Base-by-base conservation (phyloP, 2,797 vertebrate genomes). In the Leptoclinus maculatus region DNA sequence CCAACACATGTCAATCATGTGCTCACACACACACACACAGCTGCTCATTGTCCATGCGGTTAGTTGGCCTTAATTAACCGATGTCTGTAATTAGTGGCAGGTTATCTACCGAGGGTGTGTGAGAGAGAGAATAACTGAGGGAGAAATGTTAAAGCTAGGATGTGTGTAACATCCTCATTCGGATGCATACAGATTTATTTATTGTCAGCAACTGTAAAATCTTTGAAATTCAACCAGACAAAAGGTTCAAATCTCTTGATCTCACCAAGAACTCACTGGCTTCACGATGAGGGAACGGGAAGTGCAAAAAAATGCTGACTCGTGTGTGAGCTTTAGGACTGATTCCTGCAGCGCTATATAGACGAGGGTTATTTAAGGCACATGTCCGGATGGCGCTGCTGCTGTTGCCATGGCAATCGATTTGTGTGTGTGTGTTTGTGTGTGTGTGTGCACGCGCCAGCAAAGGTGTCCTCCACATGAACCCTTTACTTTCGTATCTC, bases 81-180 rank as follows among this genome's bases (percentile, higher is more conserved):
- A 71, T 36, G 79, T 53, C 56, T 82, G 70, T 89, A 90, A 93
- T 91, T 90, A 89, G 85, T 80, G 53, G 39, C 84, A 83, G 60
- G 80, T 85, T 85, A 76, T 80, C 45, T 78, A 54, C 74, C 11
- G 16, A 65, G 25, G 54, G 17, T 43, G 23, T 63, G 60, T 43
- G 67, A 7, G 54, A 8, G 32, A 51, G 36, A 13, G 41, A 27
- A 47, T 56, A 43, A 62, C 13, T 51, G 56, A 38, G 62, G 17
- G 34, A 25, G 23, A 38, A 60, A 68, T 47, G 69, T 51, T 11
- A 3, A n/a, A 23, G 16, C 21, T 49, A 9, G n/a, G 1, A 0
- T 17, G 29, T 39, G 29, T 16, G n/a, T 4, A 23, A 29, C 4
- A 16, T 13, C 39, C 34, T 34, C 5, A 34, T 34, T 34, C 7